Conservation (phyloP, 2,113 vertebrate genomes). For the Toxotes jaculatrix region DNA sequence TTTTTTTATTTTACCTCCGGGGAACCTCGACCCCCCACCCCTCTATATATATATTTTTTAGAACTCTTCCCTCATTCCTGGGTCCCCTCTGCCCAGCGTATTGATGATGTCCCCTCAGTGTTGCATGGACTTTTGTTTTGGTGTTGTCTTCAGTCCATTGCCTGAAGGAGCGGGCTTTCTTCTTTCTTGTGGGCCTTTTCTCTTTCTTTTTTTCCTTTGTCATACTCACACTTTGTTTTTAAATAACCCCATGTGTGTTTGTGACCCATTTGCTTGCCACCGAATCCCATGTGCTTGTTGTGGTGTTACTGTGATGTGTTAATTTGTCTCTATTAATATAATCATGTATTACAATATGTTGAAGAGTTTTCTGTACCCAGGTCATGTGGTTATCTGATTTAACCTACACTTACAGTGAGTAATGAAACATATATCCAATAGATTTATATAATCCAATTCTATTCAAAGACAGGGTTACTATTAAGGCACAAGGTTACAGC, state of each 20-base stretch:
- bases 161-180: constrained; percentile 27
- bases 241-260: constrained; percentile 27
- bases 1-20: constrained; percentile 52
- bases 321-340: constrained; percentile 17
- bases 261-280: constrained; percentile 61
- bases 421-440: no score
- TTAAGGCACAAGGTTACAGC: no score
- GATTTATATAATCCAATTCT: no score
- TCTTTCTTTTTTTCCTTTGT: not conserved
- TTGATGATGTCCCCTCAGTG: constrained; percentile 16
- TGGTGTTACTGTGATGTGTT: constrained; percentile 48
- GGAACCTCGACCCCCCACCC: not conserved
- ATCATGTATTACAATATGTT: constrained; percentile 5
- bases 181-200: not conserved
- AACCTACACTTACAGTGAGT: not conserved
- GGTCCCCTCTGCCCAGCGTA: constrained; percentile 13
- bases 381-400: not conserved
- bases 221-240: constrained; percentile 15
- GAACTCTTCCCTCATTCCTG: constrained; percentile 14
- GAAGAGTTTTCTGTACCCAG: not conserved
- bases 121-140: constrained; percentile 56
- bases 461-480: no score
- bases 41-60: not conserved
- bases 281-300: constrained; percentile 42
- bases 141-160: constrained; percentile 39